Conservation (phyloP, 2,888 invertebrate species). For the Itoplectis maculator region DNA sequence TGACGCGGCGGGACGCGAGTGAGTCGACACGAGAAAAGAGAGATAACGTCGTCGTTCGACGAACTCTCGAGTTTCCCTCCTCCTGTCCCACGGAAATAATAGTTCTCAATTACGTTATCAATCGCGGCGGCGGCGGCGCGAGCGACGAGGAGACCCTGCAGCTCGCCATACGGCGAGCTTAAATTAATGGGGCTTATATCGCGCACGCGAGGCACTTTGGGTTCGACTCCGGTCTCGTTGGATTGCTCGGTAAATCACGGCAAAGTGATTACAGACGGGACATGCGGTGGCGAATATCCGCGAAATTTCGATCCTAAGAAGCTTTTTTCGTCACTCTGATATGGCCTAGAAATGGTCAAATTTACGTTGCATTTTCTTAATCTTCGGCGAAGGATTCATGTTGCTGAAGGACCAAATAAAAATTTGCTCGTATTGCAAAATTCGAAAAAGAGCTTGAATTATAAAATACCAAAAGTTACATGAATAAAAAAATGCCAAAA, state of each 20-base stretch:
- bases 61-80: constrained; percentile 23
- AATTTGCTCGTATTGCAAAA: too few relatives aligned
- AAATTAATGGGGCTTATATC: constrained; percentile 45
- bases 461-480: too few relatives aligned
- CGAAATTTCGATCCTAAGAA: background rate
- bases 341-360: too few relatives aligned
- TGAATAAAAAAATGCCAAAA: too few relatives aligned
- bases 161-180: constrained; percentile 29
- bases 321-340: too few relatives aligned
- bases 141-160: constrained; percentile 1
- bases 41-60: constrained; percentile 31
- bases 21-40: constrained; percentile 12
- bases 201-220: constrained; percentile 26
- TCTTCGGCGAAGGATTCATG: too few relatives aligned
- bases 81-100: constrained; percentile 25
- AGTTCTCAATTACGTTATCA: constrained; percentile 51
- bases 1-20: background rate
- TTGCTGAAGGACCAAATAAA: too few relatives aligned
- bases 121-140: constrained; percentile 7
- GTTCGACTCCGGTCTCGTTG: constrained; percentile 5
- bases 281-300: background rate
- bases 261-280: background rate
- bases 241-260: constrained; percentile 42
- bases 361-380: too few relatives aligned
- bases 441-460: too few relatives aligned